Base-by-base conservation (phyloP, 2,888 invertebrate species). In the Tyria jacobaeae region DNA sequence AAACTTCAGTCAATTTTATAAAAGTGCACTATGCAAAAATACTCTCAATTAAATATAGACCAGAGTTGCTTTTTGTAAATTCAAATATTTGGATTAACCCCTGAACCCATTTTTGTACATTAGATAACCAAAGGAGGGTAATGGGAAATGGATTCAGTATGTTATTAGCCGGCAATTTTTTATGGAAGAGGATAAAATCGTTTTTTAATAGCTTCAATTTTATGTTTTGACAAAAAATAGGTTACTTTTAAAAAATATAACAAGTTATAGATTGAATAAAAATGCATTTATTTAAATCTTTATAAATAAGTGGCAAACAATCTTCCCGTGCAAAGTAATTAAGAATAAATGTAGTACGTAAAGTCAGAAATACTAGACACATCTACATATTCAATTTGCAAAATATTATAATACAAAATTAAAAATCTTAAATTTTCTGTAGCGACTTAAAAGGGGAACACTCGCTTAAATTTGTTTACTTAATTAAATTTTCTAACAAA, bases 131-230 rank as follows among this genome's bases (percentile, higher is more conserved):
- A 66, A 62, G 54, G 53, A 64, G 59, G 66, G 63, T 75, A 68
- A 77, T 73, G 70, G 66, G 27, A 65, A 64, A 75, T 75, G 72
- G 72, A 77, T 76, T 77, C 59, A 48, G 60, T 74, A 56, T 50
- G 64, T 47, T 68, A 70, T 72, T 59, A 69, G 51, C 60, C 66
- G 54, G 61, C 60, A 73, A 76, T 76, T 68, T 71, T 68, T 62
- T 73, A 66, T 35, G 62, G 53, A 39, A 56, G 37, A 5, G 35
- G 34, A 48, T 15, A 27, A 1, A 49, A 49, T 27, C n/a, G 27
- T 49, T 49, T 49, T 7, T 2, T 14, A 24, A n/a, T 21, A 4
- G 21, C 21, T 44, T 1, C 3, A 21, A 21, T 44, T 21, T 12
- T 44, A 21, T 21, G 41, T 44, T 10, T 3, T 6, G 3, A 27